Evolutionary conservation across 2,888 invertebrate genomes (phyloP), one percentile per base, ranked within the genome.

Genomic region (Iphiclides podalirius): DNA sequence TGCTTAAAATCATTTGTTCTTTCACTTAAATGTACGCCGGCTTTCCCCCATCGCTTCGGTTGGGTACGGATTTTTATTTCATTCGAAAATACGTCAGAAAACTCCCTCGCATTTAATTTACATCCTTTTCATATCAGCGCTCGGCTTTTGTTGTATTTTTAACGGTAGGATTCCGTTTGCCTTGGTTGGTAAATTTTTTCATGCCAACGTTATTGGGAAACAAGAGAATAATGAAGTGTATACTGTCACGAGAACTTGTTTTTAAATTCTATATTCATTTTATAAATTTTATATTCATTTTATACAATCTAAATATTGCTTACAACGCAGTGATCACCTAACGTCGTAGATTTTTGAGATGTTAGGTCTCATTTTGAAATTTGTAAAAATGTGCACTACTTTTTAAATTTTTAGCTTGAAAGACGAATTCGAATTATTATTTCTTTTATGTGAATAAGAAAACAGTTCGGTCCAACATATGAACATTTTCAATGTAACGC

Each of bases 1-100:
- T 48, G 47, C 14, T 47, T 37, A 38, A 43, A 26, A 43, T 49
- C 31, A 43, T 49, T 43, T 42, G 37, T 48, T 23, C 33, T 33
- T 23, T 34, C 34, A 34, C 34, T 46, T 39, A 39, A 39, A 33
- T 39, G 9, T 31, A 37, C 11, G 11, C n/a, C 20, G 16, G 38
- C 14, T 20, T 20, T 46, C 38, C 17, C 12, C 11, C n/a, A 16
- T 16, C 11, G 36, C 20, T 8, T 40, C 9, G 13, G 13, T 40
- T 40, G 14, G 15, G n/a, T n/a, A 28, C 28, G 28, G 31, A 41
- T 33, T 41, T 40, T 15, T 41, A 31, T 41, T 33, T 41, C 31
- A 16, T 4, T 16, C 15, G 14, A 40, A 40, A 31, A 8, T 14
- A 12, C 4, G 13, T 34, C 7, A 23, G 28, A 1, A n/a, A 26